phyloP scores from a whole-genome alignment of 1,140 invertebrate species.

The Oscheius sp. region DNA sequence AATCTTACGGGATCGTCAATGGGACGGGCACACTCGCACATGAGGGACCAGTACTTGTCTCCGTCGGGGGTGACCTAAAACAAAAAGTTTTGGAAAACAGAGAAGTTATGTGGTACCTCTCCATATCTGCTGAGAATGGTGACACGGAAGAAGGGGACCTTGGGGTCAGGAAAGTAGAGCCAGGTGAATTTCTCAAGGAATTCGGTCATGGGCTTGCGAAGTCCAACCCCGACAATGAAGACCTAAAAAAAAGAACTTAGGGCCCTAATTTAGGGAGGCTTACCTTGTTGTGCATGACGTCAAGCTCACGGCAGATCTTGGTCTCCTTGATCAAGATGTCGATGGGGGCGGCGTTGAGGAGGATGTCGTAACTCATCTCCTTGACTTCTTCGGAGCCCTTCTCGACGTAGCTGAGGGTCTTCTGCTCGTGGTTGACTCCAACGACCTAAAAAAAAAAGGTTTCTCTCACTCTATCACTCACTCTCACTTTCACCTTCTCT shows the following conservation, averaged over 20 bases:
- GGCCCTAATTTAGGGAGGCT: neutral
- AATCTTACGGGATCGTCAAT: neutral
- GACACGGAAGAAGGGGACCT: constrained; percentile 60
- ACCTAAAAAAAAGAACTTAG: constrained; percentile 50
- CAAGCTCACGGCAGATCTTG: constrained; percentile 48
- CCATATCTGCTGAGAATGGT: constrained; percentile 55
- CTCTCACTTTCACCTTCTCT: neutral
- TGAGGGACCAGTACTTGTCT: constrained; percentile 60
- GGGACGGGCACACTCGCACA: constrained; percentile 58
- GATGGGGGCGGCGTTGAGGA: constrained; percentile 58
- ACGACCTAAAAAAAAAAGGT: constrained; percentile 28
- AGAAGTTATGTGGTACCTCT: constrained; percentile 16
- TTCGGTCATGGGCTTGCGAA: constrained; percentile 56
- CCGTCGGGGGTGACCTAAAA: constrained; percentile 53
- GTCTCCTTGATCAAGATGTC: constrained; percentile 54
- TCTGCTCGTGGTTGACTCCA: constrained; percentile 46
- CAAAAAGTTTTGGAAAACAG: neutral
- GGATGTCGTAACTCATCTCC: constrained; percentile 50
- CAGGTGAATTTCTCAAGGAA: constrained; percentile 56
- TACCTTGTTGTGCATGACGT: constrained; percentile 55
- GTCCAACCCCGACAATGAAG: constrained; percentile 58
- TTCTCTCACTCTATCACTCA: neutral
- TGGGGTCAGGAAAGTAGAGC: constrained; percentile 60
- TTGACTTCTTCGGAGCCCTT: constrained; percentile 32
- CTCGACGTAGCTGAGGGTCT: constrained; percentile 45